These are phyloP conservation scores for Pampusana beccarii DNA, from an alignment of 2,113 vertebrate genomes.

Conservation along the genomic window DNA sequence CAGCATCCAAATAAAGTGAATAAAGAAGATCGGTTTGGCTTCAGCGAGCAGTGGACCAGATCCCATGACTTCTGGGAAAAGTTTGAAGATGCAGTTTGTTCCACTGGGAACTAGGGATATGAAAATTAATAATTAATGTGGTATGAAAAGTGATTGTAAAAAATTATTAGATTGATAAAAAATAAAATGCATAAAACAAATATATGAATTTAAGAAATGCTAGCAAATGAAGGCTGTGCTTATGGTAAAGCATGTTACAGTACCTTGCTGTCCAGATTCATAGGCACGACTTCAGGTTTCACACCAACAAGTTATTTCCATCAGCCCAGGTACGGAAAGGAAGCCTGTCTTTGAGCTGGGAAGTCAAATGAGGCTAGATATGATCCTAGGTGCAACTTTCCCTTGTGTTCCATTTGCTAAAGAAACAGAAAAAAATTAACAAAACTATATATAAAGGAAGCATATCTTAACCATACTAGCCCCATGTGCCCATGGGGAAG, in stretches of 20 bases:
- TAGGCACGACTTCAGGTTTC: not conserved
- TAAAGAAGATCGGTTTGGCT: not conserved
- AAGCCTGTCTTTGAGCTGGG: not conserved
- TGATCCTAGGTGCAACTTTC: not conserved
- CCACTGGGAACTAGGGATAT: not conserved
- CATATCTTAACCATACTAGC: not conserved
- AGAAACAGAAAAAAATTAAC: not conserved
- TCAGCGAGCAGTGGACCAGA: not conserved
- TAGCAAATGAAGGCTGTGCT: not conserved
- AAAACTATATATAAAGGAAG: not conserved
- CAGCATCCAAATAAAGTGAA: not conserved
- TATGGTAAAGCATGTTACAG: accelerated
- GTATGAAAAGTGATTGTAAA: not conserved
- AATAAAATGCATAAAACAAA: not conserved
- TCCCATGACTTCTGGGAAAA: not conserved
- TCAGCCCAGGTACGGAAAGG: not conserved
- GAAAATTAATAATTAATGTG: not conserved
- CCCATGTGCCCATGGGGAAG: not conserved
- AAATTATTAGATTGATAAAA: not conserved
- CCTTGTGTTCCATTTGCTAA: not conserved
- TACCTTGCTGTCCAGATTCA: not conserved
- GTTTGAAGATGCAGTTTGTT: not conserved
- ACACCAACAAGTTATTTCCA: not conserved
- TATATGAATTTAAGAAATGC: not conserved
- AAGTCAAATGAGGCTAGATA: not conserved